Conservation (phyloP, 2,797 vertebrate genomes). For the Rhinogobio ventralis region DNA sequence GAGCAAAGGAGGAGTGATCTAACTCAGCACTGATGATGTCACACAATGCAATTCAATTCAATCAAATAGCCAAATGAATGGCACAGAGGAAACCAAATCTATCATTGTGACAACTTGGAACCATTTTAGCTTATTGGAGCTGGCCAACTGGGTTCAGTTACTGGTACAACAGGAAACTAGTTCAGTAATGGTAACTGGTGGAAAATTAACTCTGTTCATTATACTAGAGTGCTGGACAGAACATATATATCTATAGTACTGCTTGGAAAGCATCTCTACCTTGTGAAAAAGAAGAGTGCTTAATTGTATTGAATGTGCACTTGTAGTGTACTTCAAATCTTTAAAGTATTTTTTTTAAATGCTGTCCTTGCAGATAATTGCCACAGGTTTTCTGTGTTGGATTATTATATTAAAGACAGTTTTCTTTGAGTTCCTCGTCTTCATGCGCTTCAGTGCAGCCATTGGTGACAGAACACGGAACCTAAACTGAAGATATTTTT, state of each 20-base stretch:
- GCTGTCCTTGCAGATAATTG: neutral
- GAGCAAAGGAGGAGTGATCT: slow-evolving; percentile 1
- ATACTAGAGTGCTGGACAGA: neutral
- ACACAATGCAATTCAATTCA: slow-evolving; percentile 40
- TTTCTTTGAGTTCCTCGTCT: no score
- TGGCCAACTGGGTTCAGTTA: slow-evolving; percentile 18
- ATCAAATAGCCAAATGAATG: slow-evolving; percentile 25
- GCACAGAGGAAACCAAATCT: slow-evolving; percentile 36
- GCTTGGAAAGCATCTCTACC: neutral
- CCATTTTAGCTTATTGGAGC: slow-evolving; percentile 38
- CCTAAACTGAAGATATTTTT: no score
- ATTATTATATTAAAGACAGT: no score
- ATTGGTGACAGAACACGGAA: no score
- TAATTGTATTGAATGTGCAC: neutral
- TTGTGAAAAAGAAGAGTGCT: neutral
- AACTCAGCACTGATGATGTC: slow-evolving; percentile 21
- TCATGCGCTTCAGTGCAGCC: no score
- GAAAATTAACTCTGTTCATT: neutral
- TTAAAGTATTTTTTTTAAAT: neutral
- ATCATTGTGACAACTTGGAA: slow-evolving; percentile 33
- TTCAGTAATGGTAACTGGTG: neutral
- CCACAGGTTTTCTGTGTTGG: no score
- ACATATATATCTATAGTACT: neutral
- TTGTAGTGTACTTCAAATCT: neutral
- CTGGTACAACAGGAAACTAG: slow-evolving; percentile 1